A percentile compares a stretch with the other conserved stretches of the same genome.
Conservation (phyloP, 2,888 invertebrate species). For the Epinotia ramella region DNA sequence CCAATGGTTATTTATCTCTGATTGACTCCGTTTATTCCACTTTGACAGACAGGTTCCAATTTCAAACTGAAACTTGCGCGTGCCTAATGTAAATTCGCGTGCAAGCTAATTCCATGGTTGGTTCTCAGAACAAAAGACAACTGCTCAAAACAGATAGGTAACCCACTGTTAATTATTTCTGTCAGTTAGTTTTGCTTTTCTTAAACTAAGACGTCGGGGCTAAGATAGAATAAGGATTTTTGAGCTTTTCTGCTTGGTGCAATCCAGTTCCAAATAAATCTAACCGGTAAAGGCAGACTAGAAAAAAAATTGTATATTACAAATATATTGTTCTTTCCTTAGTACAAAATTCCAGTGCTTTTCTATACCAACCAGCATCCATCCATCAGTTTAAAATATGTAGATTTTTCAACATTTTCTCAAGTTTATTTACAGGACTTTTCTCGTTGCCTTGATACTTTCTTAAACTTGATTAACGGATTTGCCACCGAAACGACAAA, state of each 20-base stretch:
- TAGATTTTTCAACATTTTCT: background rate
- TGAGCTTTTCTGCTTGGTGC: too few species aligned
- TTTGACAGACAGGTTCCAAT: conserved; percentile 80
- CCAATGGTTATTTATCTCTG: conserved; percentile 80
- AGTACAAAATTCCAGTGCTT: background rate
- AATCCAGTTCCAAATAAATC: too few species aligned
- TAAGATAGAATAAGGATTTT: too few species aligned
- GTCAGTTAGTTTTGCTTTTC: too few species aligned
- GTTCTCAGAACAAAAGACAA: background rate
- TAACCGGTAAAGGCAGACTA: too few species aligned
- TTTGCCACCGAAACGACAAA: conserved; percentile 33
- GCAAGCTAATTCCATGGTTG: conserved; percentile 41
- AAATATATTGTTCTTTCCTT: too few species aligned
- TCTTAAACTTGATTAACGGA: conserved; percentile 37
- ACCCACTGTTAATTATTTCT: too few species aligned
- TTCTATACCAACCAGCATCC: background rate
- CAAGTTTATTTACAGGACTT: conserved; percentile 7
- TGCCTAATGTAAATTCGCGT: conserved; percentile 62
- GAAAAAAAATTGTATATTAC: too few species aligned
- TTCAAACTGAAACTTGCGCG: conserved; percentile 68
- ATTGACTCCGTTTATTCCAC: conserved; percentile 81
- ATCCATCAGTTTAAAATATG: conserved; percentile 1
- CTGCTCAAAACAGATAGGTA: background rate
- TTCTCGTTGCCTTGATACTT: conserved; percentile 10
- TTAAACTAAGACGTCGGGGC: too few species aligned